Base-by-base conservation (phyloP, 2,797 vertebrate species). In the Cephalopachus bancanus region DNA sequence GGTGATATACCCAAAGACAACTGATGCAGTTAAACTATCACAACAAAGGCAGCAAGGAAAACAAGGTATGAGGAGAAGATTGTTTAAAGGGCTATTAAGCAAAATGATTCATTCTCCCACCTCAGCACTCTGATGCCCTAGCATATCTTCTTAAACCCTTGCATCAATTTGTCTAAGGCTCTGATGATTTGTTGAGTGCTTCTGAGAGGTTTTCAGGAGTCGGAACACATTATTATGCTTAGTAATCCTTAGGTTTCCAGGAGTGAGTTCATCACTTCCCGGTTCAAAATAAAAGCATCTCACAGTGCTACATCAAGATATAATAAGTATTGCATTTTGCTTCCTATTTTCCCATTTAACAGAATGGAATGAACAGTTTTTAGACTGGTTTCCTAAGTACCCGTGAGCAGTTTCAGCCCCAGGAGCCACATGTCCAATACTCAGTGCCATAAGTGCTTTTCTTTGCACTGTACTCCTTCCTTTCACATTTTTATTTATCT, bases 371-470 rank as follows among this genome's bases (percentile, higher is more conserved):
- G 37, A 71, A 7, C 15, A 65, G 6, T 49, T 75, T 57, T n/a
- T 8, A 57, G 26, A 72, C 8, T n/a, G 12, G 10, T 49, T 62
- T 81, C 51, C n/a, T 53, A 55, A 28, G 3, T 44, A 60, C 10
- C 53, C 8, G 30, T 33, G n/a, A 60, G 53, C 2, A 22, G 9
- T 9, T 49, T 26, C 44, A 49, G 30, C 53, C 20, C 71, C 14
- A 19, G 11, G 14, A 75, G 17, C 20, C 20, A 53, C 0, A 5
- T 44, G 20, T 1, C 20, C 14, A 12, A 4, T 30, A 20, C 1
- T 49, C 26, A 60, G 3, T 17, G 28, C 16, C 5, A 2, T 22
- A 6, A 44, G 4, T 10, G 6, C n/a, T 69, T 10, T 44, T 81
- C n/a, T 19, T 20, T 37, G 53, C 30, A 26, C 16, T 12, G 2